These are phyloP conservation scores for Lindbergichthys nudifrons DNA, from an alignment of 2,797 vertebrate species.

Conservation along the genomic window DNA sequence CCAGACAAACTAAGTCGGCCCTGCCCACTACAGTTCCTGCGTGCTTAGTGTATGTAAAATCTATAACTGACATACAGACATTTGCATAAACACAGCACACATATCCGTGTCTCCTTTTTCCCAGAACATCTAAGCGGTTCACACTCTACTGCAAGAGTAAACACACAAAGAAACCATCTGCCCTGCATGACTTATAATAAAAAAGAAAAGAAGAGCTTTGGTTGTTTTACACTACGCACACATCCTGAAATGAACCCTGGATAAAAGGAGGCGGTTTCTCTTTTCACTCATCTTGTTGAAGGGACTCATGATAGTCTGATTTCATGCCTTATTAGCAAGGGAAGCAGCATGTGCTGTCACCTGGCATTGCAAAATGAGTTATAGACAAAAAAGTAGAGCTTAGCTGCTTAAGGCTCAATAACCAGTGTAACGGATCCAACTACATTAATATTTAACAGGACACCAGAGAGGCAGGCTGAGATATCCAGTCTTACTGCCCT, in stretches of 20 bases:
- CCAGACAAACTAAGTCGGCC: slow-evolving; percentile 69
- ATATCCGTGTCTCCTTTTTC: slow-evolving; percentile 5
- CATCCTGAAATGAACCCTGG: slow-evolving; percentile 48
- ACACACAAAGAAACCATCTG: slow-evolving; percentile 25
- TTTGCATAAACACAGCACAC: slow-evolving; percentile 39
- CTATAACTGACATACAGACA: slow-evolving; percentile 37
- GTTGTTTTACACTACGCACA: slow-evolving; percentile 56
- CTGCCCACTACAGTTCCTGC: slow-evolving; percentile 52
- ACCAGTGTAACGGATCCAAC: slow-evolving; percentile 79
- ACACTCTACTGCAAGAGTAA: slow-evolving; percentile 6
- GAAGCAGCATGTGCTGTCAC: slow-evolving; percentile 48
- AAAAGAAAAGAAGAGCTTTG: slow-evolving; percentile 32
- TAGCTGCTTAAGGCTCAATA: slow-evolving; percentile 73
- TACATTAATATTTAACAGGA: slow-evolving; percentile 85
- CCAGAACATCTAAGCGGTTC: not conserved
- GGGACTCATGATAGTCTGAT: slow-evolving; percentile 52
- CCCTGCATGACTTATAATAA: not conserved
- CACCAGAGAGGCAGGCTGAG: slow-evolving; percentile 78
- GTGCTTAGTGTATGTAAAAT: slow-evolving; percentile 42
- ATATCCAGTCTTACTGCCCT: slow-evolving; percentile 68
- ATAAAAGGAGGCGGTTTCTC: slow-evolving; percentile 31
- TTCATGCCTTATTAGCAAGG: slow-evolving; percentile 65
- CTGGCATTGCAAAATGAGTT: slow-evolving; percentile 59
- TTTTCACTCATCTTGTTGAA: slow-evolving; percentile 40
- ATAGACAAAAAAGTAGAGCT: slow-evolving; percentile 65